Base-by-base conservation (phyloP, 2,888 invertebrate species). In the Dasysyrphus tricinctus region DNA sequence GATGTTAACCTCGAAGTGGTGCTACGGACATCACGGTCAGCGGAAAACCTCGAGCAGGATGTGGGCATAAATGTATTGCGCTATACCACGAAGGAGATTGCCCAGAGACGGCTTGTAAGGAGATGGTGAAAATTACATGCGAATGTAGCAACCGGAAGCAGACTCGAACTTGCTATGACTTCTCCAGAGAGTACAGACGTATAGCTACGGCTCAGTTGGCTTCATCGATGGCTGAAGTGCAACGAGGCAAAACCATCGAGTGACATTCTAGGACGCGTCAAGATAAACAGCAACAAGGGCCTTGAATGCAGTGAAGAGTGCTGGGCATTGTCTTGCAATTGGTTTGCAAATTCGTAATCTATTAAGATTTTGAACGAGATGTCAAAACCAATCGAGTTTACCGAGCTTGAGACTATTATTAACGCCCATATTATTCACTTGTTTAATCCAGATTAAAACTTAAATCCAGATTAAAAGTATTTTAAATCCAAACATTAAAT, bases 231-330 rank as follows among this genome's bases (percentile, higher is more conserved):
- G 95, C 96, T 29, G 95, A 95, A 89, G 94, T 96, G 92, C 94
- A 95, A 88, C 94, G 96, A 19, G 96, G 96, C 7, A 95, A 96
- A 83, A 94, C 95, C 8, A 95, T 97, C 44, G 96, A 94, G 95
- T 5, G 96, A 96, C 90, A 94, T 95, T 9, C 94, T 95, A 6
- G 95, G 92, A n/a, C 92, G 92, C 3, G 89, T 91, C 29, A 92
- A 92, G 77, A 88, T 90, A 32, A 91, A 88, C 70, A 93, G 91
- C 75, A 93, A 95, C 51, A 95, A 95, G 93, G 95, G 97, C 3
- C 92, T 99, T 90, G 97, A 98, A 88, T 99, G 99, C 93, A 97
- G 96, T 91, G 97, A 98, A 88, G 98, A 98, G 89, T 99, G 99
- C 92, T 95, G 96, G 75, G 93, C 96, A 44, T 94, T 97, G 97